These are phyloP conservation scores for Caenorhabditis becei DNA, from an alignment of 2,888 invertebrate species.

Conservation along the genomic window DNA sequence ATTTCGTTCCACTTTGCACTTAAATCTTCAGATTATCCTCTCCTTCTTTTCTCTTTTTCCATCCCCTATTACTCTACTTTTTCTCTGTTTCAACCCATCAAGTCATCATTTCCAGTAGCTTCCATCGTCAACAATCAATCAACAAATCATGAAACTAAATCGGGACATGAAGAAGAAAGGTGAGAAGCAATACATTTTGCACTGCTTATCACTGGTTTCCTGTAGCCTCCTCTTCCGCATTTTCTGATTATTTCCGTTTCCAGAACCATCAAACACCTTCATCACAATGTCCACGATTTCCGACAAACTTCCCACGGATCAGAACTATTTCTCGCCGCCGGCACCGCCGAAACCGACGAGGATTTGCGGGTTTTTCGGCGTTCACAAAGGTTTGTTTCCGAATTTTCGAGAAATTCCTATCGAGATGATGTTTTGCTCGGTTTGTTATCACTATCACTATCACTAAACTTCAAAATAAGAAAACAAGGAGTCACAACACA, in stretches of 20 bases:
- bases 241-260: neutral
- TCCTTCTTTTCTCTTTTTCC: neutral
- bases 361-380: conserved; percentile 54
- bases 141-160: conserved; percentile 29
- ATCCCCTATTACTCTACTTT: neutral
- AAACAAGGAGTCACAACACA: no score
- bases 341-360: conserved; percentile 53
- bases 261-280: conserved; percentile 44
- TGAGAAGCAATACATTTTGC: conserved; percentile 11
- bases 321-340: conserved; percentile 48
- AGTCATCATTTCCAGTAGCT: no score
- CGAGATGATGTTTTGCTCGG: no score
- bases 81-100: conserved; percentile 3
- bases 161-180: conserved; percentile 45
- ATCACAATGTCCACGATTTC: conserved; percentile 65
- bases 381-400: conserved; percentile 55
- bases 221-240: conserved; percentile 20
- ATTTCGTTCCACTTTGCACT: neutral
- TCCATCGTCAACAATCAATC: neutral
- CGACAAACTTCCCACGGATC: conserved; percentile 59
- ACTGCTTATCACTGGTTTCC: neutral
- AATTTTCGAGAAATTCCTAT: neutral
- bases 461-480: no score
- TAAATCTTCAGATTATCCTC: conserved; percentile 4
- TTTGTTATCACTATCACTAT: no score